These are phyloP conservation scores for Hipparchia semele DNA, from an alignment of 2,888 invertebrate genomes.

Conservation along the genomic window DNA sequence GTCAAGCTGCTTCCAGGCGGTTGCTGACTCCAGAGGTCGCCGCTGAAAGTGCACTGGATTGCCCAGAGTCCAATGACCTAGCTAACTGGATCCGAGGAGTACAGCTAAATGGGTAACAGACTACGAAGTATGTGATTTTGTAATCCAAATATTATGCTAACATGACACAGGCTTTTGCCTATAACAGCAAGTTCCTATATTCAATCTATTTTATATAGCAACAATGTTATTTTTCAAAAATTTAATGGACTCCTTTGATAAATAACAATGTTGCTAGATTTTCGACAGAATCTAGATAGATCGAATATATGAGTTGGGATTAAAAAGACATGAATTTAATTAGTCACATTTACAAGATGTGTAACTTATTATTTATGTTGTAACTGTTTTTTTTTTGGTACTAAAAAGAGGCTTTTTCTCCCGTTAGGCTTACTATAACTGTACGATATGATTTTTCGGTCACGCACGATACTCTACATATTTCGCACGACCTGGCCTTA, in stretches of 20 bases:
- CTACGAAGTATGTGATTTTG: slow-evolving; percentile 32
- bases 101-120: slow-evolving; percentile 83
- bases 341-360: slow-evolving; percentile 8
- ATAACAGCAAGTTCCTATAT: neutral
- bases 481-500: neutral
- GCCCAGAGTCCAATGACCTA: slow-evolving; percentile 90
- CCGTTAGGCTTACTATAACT: neutral
- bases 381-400: neutral
- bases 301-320: no score
- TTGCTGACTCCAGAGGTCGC: slow-evolving; percentile 85
- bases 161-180: slow-evolving; percentile 44
- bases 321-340: slow-evolving; percentile 34
- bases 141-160: slow-evolving; percentile 28
- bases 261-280: no score
- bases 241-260: no score
- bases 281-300: no score
- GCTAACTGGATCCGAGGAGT: slow-evolving; percentile 96
- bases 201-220: no score
- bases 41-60: slow-evolving; percentile 86
- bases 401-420: slow-evolving; percentile 17
- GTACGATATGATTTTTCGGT: neutral
- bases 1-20: slow-evolving; percentile 90
- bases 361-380: slow-evolving; percentile 19
- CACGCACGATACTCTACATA: neutral
- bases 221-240: no score